Evolutionary conservation across 2,888 invertebrate species (phyloP).

Genomic region (Sinotaia quadrata): DNA sequence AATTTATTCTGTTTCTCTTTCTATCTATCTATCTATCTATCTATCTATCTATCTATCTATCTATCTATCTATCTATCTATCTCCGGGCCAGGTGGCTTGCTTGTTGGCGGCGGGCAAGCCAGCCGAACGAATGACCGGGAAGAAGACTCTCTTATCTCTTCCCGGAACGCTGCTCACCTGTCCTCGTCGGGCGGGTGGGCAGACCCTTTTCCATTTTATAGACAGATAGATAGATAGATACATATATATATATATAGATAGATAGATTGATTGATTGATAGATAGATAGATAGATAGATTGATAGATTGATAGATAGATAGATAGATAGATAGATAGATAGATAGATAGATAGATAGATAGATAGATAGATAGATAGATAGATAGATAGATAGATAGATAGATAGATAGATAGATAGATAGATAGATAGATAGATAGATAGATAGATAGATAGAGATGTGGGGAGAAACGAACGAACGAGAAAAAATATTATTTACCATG

Average conservation of each 20-base stretch:
- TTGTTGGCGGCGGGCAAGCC: no score
- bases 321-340: neutral
- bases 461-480: neutral
- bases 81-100: no score
- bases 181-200: neutral
- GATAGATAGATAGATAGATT: neutral
- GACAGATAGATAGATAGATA: no score
- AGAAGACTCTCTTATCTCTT: no score
- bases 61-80: no score
- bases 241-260: no score
- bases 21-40: neutral
- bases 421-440: conserved; percentile 2
- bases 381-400: conserved; percentile 7
- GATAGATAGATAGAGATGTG: neutral
- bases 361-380: conserved; percentile 5
- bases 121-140: no score
- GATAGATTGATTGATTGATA: no score
- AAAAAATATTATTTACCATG: no score
- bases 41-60: no score
- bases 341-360: conserved; percentile 6
- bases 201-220: neutral
- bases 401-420: conserved; percentile 6
- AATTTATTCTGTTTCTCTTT: no score
- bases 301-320: neutral
- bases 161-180: neutral